Evolutionary conservation across 2,888 invertebrate genomes (phyloP).

Genomic region (Troglohyphantes excavatus): DNA sequence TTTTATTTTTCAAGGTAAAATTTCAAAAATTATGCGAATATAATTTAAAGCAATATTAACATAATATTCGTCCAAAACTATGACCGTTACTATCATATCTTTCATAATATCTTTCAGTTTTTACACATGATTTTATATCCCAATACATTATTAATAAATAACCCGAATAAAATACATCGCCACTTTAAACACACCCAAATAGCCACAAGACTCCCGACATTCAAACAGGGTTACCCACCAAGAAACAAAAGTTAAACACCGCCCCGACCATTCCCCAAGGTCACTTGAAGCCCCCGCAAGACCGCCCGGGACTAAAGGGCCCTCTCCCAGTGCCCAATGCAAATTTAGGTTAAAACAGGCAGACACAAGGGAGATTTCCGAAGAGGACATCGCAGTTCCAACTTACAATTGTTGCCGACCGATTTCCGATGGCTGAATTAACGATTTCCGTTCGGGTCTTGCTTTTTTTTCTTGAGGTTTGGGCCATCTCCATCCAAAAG

Average conservation of each 20-base stretch:
- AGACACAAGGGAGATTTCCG: slow-evolving; percentile 4
- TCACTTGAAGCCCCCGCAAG: neutral
- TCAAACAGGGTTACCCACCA: neutral
- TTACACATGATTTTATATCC: no score
- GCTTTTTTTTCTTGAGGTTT: slow-evolving; percentile 61
- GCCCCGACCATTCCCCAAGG: neutral
- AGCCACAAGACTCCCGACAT: neutral
- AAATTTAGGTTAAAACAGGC: slow-evolving; percentile 65
- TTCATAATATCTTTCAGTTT: no score
- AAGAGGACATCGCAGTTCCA: slow-evolving; percentile 26
- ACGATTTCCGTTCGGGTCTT: slow-evolving; percentile 74
- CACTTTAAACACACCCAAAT: neutral
- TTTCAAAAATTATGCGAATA: no score
- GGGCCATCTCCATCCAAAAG: slow-evolving; percentile 24
- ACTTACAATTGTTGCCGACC: slow-evolving; percentile 63
- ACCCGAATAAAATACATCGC: neutral
- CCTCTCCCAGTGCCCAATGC: slow-evolving; percentile 62
- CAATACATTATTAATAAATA: no score
- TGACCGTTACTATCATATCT: no score
- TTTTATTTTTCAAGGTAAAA: no score
- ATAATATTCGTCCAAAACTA: no score
- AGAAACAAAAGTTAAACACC: slow-evolving; percentile 4
- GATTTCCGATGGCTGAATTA: slow-evolving; percentile 64
- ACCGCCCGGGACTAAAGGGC: slow-evolving; percentile 4
- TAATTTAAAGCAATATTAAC: no score